A percentile compares a stretch with the other conserved stretches of the same genome.
Evolutionary conservation across 2,888 invertebrate species (phyloP).

Genomic region (Tinea pellionella): DNA sequence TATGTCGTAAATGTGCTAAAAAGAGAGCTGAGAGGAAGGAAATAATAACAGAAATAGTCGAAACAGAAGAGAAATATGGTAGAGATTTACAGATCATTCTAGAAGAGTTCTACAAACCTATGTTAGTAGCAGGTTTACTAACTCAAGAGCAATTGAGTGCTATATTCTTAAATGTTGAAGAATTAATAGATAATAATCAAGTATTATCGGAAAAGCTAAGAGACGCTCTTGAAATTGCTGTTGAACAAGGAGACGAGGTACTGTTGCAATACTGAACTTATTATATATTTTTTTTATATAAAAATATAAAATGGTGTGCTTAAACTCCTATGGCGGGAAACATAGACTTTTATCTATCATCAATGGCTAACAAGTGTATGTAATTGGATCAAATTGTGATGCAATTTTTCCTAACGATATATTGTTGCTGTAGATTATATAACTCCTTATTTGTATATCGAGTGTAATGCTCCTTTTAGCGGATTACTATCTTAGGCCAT

Average conservation of each 20-base stretch:
- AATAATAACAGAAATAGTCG: conserved; percentile 94
- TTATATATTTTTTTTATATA: not conserved
- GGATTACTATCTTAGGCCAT: not conserved
- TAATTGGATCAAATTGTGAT: not conserved
- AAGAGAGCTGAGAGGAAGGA: conserved; percentile 91
- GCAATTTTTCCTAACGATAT: conserved; percentile 1
- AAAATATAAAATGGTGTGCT: not conserved
- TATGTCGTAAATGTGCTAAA: conserved; percentile 90
- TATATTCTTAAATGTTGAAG: conserved; percentile 94
- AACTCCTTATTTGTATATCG: not conserved
- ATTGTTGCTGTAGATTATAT: not conserved
- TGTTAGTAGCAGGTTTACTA: conserved; percentile 90
- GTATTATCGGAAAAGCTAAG: conserved; percentile 87
- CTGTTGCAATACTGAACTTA: conserved; percentile 2
- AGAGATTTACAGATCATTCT: conserved; percentile 91
- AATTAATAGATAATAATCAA: conserved; percentile 88
- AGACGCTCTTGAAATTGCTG: conserved; percentile 86
- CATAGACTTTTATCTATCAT: not conserved
- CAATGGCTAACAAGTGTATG: not conserved
- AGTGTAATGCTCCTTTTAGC: not conserved
- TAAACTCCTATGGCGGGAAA: not conserved
- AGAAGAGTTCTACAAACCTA: conserved; percentile 93
- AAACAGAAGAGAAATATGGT: conserved; percentile 96
- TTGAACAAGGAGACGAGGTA: conserved; percentile 81
- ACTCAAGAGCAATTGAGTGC: conserved; percentile 92